Conservation (phyloP, 2,888 invertebrate species). For the Drepanosiphum platanoidis region DNA sequence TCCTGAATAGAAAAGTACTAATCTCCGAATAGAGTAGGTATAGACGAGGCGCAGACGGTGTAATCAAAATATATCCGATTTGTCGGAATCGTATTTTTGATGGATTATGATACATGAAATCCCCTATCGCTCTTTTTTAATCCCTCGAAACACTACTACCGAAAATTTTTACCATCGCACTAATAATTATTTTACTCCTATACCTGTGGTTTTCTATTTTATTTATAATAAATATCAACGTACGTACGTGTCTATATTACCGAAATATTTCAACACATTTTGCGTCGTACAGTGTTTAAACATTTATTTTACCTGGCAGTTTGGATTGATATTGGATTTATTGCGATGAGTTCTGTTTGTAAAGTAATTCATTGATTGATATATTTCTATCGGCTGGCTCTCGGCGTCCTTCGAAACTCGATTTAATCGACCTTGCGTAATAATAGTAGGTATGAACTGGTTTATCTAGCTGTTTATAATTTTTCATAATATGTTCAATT, state of each 20-base stretch:
- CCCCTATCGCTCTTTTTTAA: constrained; percentile 32
- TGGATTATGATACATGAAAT: constrained; percentile 35
- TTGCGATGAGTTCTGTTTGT: background rate
- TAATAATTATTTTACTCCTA: background rate
- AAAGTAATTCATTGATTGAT: background rate
- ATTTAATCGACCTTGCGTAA: constrained; percentile 41
- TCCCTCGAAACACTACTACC: background rate
- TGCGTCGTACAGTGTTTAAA: background rate
- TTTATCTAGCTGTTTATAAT: constrained; percentile 31
- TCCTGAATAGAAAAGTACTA: background rate
- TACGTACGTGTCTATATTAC: background rate
- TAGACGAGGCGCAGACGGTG: too few relatives aligned
- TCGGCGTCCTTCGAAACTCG: constrained; percentile 30
- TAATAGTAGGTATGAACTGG: constrained; percentile 11
- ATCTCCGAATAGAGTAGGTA: background rate
- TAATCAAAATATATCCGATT: constrained; percentile 10
- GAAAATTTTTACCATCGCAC: background rate
- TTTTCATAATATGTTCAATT: constrained; percentile 1
- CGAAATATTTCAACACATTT: background rate
- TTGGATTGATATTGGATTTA: background rate
- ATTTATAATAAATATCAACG: background rate
- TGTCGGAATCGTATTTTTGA: constrained; percentile 25
- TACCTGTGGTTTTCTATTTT: constrained; percentile 4
- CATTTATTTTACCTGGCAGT: background rate
- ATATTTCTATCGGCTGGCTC: background rate